Evolutionary conservation across 2,113 vertebrate genomes (phyloP).

Genomic region (Grammatotria lemairii): DNA sequence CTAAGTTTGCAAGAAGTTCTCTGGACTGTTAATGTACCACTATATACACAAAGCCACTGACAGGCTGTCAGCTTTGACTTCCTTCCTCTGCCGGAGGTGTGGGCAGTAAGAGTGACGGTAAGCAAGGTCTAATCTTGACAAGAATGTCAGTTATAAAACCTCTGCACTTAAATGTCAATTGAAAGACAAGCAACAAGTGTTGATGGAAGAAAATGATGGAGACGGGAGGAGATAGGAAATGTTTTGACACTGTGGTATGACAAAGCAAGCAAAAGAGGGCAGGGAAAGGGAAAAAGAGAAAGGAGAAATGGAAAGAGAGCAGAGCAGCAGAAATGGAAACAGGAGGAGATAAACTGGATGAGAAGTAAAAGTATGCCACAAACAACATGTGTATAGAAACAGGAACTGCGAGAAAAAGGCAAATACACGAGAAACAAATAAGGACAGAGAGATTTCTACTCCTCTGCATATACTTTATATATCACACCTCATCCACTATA

Average conservation of each 20-base stretch:
- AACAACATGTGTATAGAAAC: not conserved
- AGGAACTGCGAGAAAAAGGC: not conserved
- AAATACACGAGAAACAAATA: not conserved
- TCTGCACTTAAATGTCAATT: not conserved
- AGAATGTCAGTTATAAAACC: constrained; percentile 5
- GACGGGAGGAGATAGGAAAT: not conserved
- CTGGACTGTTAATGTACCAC: not conserved
- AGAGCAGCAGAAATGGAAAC: not conserved
- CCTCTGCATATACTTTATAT: not conserved
- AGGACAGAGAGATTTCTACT: not conserved
- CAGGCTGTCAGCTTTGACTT: constrained; percentile 17
- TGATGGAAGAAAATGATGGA: not conserved
- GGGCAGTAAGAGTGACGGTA: not conserved
- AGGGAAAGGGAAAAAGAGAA: not conserved
- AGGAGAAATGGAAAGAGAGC: not conserved
- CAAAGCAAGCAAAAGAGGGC: not conserved
- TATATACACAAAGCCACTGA: not conserved
- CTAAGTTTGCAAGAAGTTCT: not conserved
- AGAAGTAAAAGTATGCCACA: not conserved
- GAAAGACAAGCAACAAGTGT: not conserved
- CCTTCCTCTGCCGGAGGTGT: not conserved
- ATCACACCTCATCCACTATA: not conserved
- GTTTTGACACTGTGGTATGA: not conserved
- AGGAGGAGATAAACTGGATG: not conserved
- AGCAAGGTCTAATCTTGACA: constrained; percentile 20